A percentile compares a stretch with the other conserved stretches of the same genome.
These are phyloP conservation scores for Oncorhynchus clarkii DNA, from an alignment of 2,113 vertebrate genomes.

Conservation along the genomic window DNA sequence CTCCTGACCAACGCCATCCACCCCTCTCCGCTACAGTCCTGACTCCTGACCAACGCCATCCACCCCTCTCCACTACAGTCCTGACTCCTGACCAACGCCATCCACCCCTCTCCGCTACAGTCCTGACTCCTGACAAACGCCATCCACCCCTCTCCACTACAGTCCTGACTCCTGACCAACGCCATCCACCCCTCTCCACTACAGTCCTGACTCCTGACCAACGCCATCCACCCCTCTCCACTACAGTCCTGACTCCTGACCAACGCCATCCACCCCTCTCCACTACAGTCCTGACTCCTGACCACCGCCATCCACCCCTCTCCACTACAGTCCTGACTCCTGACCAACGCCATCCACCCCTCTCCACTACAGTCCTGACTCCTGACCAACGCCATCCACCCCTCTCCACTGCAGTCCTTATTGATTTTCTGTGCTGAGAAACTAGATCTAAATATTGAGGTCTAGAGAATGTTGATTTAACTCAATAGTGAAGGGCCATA, in stretches of 20 bases:
- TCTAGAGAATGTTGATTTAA: conserved; percentile 64
- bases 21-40: too few relatives aligned
- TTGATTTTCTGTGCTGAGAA: conserved; percentile 66
- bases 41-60: too few relatives aligned
- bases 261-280: conserved; percentile 14
- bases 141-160: too few relatives aligned
- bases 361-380: conserved; percentile 23
- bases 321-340: conserved; percentile 13
- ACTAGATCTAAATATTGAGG: conserved; percentile 59
- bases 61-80: too few relatives aligned
- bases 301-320: conserved; percentile 9
- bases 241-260: not conserved
- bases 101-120: too few relatives aligned
- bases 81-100: too few relatives aligned
- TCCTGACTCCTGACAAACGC: not conserved
- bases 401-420: conserved; percentile 19
- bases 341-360: not conserved
- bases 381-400: too few relatives aligned
- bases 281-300: conserved; percentile 9
- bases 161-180: not conserved
- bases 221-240: too few relatives aligned
- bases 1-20: too few relatives aligned
- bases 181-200: not conserved
- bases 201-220: conserved; percentile 38
- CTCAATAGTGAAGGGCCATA: conserved; percentile 37